Evolutionary conservation across 2,888 invertebrate genomes (phyloP), one percentile per base, ranked within the genome.

Genomic region (Andricus curvator): DNA sequence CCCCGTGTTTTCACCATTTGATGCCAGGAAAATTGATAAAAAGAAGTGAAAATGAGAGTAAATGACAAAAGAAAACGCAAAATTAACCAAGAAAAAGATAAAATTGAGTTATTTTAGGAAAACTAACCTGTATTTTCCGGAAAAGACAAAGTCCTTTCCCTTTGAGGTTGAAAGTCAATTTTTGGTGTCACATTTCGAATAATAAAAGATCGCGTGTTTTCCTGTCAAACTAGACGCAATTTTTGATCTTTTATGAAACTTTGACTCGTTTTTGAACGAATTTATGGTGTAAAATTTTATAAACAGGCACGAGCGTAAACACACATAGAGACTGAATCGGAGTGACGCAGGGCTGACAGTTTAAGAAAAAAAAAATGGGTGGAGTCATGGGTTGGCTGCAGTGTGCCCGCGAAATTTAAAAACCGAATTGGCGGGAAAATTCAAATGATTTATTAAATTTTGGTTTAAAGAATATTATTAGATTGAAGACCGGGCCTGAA

Each of bases 111-210:
- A 62, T 25, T 62, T 15, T 25, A 25, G 15, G 22, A 15, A 68
- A 11, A 13, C 74, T 37, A 33, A 74, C 74, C 74, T 74, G 20
- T 74, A 51, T 33, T 33, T 74, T 56, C 41, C n/a, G 67, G 64
- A 64, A 41, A 20, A 41, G 41, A 22, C 11, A 41, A 41, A 37
- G 9, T 37, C 37, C 15, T 9, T 37, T 37, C 20, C 67, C 13
- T 20, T 20, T 11, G n/a, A 67, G 4, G 13, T 22, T 41, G 20
- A 15, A n/a, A 67, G 13, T n/a, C n/a, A n/a, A 41, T 37, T 67
- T 25, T 29, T 64, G 8, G 20, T 33, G 56, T 74, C 33, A 74
- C 74, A 74, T 74, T 51, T 51, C n/a, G 51, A 56, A 74, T 74
- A 56, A 74, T 74, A 1, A n/a, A n/a, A 66, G 9, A 17, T 13